Percentiles rank a stretch among this genome's conserved stretches.
These are phyloP conservation scores for Tragelaphus scriptus DNA, from an alignment of 2,113 vertebrate genomes.

Conservation along the genomic window DNA sequence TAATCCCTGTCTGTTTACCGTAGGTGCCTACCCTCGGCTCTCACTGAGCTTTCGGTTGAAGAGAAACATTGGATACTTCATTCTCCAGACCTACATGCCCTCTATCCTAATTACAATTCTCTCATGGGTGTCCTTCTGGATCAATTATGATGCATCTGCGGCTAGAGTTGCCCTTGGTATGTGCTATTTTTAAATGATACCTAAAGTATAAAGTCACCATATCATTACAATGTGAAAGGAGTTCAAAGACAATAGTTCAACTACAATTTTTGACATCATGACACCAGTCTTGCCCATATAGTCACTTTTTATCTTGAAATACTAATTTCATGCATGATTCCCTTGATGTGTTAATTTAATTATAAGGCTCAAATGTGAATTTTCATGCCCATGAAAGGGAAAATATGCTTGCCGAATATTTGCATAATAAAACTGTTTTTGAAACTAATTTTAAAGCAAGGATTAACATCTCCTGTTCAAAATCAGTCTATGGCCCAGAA, in stretches of 20 bases:
- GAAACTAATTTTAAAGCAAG: constrained; percentile 45
- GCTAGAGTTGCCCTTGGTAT: constrained; percentile 98
- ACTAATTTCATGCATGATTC: constrained; percentile 36
- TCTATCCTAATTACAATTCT: constrained; percentile 98
- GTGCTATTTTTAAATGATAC: constrained; percentile 59
- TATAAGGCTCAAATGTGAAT: constrained; percentile 44
- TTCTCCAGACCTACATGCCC: constrained; percentile 99
- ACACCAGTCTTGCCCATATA: constrained; percentile 31
- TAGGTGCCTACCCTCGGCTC: constrained; percentile 97
- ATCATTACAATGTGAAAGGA: background rate
- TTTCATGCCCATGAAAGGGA: constrained; percentile 43
- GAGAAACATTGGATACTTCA: constrained; percentile 99
- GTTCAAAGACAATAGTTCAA: constrained; percentile 38
- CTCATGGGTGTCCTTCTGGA: constrained; percentile 99
- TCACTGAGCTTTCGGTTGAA: constrained; percentile 98
- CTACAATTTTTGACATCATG: constrained; percentile 45
- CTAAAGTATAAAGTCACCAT: constrained; percentile 49
- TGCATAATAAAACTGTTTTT: constrained; percentile 56
- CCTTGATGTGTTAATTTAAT: constrained; percentile 64
- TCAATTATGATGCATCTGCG: constrained; percentile 98
- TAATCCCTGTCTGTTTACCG: constrained; percentile 49
- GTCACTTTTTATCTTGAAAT: constrained; percentile 48
- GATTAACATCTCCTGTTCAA: constrained; percentile 19
- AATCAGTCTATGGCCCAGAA: background rate
- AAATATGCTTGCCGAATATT: constrained; percentile 36